These are phyloP conservation scores for Eudyptes chrysolophus DNA, from an alignment of 2,113 vertebrate species.

Conservation along the genomic window DNA sequence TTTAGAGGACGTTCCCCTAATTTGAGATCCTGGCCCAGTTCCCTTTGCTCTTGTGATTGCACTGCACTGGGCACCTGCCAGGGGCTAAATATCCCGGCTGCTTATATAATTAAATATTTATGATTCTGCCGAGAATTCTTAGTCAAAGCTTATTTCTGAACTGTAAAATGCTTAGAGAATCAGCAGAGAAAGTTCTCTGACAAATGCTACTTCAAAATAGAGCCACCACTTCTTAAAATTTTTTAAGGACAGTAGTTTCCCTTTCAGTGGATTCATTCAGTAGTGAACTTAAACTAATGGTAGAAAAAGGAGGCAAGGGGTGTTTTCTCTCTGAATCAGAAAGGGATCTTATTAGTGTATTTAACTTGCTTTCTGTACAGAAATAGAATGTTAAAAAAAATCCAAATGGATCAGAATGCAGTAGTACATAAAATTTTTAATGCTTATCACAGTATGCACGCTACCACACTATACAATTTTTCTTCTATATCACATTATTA, in stretches of 20 bases:
- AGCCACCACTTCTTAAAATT: not conserved
- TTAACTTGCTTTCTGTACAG: not conserved
- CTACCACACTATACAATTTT: not conserved
- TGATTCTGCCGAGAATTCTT: slow-evolving; percentile 50
- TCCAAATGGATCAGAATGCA: not conserved
- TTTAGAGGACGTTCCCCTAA: not conserved
- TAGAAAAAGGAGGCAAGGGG: not conserved
- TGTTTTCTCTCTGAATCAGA: not conserved
- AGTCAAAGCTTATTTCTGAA: slow-evolving; percentile 38
- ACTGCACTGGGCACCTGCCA: slow-evolving; percentile 23
- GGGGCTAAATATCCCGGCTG: not conserved
- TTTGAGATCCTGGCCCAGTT: not conserved
- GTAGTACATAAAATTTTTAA: not conserved
- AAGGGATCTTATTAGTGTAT: not conserved
- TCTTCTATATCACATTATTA: not conserved
- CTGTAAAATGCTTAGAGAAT: not conserved
- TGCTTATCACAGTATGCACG: not conserved
- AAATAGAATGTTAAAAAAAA: not conserved
- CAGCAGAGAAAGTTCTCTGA: slow-evolving; percentile 10
- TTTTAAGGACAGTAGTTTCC: not conserved
- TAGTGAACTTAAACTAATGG: not conserved
- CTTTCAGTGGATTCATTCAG: not conserved
- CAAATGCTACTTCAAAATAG: not conserved
- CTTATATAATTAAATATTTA: slow-evolving; percentile 49
- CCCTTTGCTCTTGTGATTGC: not conserved